Evolutionary conservation across 2,797 vertebrate species (phyloP).

Genomic region (Oreonectes daqikongensis): DNA sequence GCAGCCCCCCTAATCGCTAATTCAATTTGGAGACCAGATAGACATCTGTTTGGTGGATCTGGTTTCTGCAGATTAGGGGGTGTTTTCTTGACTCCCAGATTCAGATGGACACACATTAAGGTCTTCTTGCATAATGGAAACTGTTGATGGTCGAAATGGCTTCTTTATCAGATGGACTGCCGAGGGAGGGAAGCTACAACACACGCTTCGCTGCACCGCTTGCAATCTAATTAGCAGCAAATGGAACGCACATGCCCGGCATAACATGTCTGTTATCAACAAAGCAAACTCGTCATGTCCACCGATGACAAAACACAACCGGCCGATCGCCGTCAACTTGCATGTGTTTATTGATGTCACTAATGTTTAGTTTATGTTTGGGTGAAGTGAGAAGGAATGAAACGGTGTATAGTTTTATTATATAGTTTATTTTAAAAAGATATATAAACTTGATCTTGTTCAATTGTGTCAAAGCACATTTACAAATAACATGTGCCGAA

Average conservation of each 20-base stretch:
- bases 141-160: slow-evolving; percentile 76
- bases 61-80: slow-evolving; percentile 55
- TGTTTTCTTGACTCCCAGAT: slow-evolving; percentile 49
- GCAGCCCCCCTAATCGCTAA: slow-evolving; percentile 13
- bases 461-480: too few species aligned
- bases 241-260: slow-evolving; percentile 79
- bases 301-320: slow-evolving; percentile 59
- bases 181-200: slow-evolving; percentile 64
- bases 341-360: slow-evolving; percentile 58
- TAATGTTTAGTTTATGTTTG: slow-evolving; percentile 71
- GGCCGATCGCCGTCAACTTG: slow-evolving; percentile 47
- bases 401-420: neutral
- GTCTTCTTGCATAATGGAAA: slow-evolving; percentile 74
- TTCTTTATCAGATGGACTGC: slow-evolving; percentile 79
- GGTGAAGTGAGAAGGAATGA: slow-evolving; percentile 46
- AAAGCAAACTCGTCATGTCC: slow-evolving; percentile 75
- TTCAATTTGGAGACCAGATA: slow-evolving; percentile 47
- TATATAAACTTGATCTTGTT: neutral
- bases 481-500: too few species aligned
- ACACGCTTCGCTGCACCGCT: slow-evolving; percentile 72
- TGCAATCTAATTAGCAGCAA: slow-evolving; percentile 80
- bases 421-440: neutral
- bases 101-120: slow-evolving; percentile 58
- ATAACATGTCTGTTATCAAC: slow-evolving; percentile 76
- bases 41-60: slow-evolving; percentile 54